Evolutionary conservation across 1,140 invertebrate species (phyloP).

Genomic region (Diplogasteroides magnus): DNA sequence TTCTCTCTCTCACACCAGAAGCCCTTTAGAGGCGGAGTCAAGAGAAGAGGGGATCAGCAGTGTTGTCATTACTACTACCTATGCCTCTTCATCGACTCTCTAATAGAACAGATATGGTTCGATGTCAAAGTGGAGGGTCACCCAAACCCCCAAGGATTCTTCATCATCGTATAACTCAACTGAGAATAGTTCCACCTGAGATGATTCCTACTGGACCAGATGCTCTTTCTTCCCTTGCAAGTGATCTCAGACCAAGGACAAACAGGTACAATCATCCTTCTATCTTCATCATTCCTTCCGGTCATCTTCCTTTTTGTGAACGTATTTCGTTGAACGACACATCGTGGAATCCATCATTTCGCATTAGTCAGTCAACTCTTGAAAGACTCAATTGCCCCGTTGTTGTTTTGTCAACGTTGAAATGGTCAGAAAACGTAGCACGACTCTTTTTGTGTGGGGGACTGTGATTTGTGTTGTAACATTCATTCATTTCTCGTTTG

Average conservation of each 20-base stretch:
- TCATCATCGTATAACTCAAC: conserved; percentile 18
- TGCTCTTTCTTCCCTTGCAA: background rate
- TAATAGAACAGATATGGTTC: background rate
- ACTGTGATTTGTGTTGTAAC: too few relatives aligned
- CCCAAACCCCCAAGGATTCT: background rate
- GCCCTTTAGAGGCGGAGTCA: background rate
- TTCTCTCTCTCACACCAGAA: background rate
- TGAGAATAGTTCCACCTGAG: conserved; percentile 8
- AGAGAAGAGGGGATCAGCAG: background rate
- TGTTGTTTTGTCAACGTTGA: background rate
- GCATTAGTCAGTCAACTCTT: background rate
- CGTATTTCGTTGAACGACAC: background rate
- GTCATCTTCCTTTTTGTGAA: background rate
- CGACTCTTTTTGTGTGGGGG: too few relatives aligned
- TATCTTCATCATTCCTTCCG: background rate
- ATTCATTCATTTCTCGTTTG: too few relatives aligned
- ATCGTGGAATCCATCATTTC: background rate
- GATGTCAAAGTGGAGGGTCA: conserved; percentile 1
- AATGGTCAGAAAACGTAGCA: background rate
- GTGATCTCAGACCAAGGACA: conserved; percentile 9
- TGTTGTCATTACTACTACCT: too few relatives aligned
- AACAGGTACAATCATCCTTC: conserved; percentile 12
- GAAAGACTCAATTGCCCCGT: background rate
- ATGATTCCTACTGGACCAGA: background rate
- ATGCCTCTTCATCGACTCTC: background rate